Base-by-base conservation (phyloP, 1,140 invertebrate genomes). In the Macrobrachium rosenbergii region DNA sequence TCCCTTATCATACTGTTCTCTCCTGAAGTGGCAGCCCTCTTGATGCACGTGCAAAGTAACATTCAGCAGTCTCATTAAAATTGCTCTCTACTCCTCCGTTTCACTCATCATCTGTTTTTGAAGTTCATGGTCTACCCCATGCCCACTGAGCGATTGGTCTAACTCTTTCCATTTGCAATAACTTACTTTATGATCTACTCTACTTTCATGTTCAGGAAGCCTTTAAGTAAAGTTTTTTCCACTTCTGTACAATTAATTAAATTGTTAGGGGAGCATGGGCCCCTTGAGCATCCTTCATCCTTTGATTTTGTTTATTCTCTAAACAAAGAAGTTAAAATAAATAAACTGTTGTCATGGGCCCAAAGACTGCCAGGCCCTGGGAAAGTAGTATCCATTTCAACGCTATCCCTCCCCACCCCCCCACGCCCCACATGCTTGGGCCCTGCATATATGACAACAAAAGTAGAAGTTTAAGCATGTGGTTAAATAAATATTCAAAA, bases 51-150 rank as follows among this genome's bases (percentile, higher is more conserved):
- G 75, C 58, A 77, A 77, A 77, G 75, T 52, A 45, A 77, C 75
- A 58, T 77, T 5, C 75, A 45, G 43, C 19, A 77, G 52, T 45
- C 75, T 77, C 37, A n/a, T 77, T 77, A 77, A 77, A 77, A 77
- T 77, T 77, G 75, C 75, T 77, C 37, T 77, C 75, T 28, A 52
- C 11, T 77, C 37, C 28, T 77, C 75, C 28, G 52, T n/a, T 77
- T 77, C 37, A 77, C 43, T 77, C 75, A 77, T 77, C 75, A 77
- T 58, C 75, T 77, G 75, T 77, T 77, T 77, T 58, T 77, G 75
- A 45, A 77, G 10, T 45, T 77, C 43, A 77, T 58, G 28, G 75
- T 77, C 52, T 52, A 77, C 52, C 43, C 37, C 75, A 77, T 77
- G 75, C 52, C 37, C 75, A 45, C 10, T 2, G 45, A 77, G 75